These are phyloP conservation scores for Sinohyriopsis cumingii DNA, from an alignment of 2,888 invertebrate genomes.

Conservation along the genomic window DNA sequence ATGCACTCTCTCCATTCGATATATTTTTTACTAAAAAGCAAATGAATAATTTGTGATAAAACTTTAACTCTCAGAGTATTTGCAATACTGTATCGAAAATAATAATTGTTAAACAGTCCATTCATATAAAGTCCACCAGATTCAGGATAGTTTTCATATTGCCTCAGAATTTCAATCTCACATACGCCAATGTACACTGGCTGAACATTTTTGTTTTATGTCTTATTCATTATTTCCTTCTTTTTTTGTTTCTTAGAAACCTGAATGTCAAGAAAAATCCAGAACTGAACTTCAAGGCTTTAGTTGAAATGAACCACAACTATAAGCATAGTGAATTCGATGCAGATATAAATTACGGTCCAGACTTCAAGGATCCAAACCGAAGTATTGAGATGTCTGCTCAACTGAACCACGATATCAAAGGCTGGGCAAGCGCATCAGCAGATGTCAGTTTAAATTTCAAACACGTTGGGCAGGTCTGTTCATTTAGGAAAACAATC, in stretches of 20 bases:
- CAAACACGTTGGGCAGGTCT: not conserved
- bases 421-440: constrained; percentile 15
- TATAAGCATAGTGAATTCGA: constrained; percentile 34
- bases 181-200: too few relatives aligned
- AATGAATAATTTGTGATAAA: too few relatives aligned
- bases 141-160: too few relatives aligned
- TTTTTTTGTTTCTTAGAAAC: constrained; percentile 18
- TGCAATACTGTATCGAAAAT: too few relatives aligned
- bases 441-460: constrained; percentile 13
- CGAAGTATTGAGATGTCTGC: constrained; percentile 30
- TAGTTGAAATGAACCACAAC: constrained; percentile 36
- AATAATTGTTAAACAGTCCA: not conserved
- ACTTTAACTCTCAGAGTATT: too few relatives aligned
- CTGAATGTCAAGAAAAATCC: constrained; percentile 31
- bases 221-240: too few relatives aligned
- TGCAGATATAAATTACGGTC: constrained; percentile 38
- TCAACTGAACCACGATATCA: constrained; percentile 26
- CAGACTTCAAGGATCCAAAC: constrained; percentile 34
- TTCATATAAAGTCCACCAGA: not conserved
- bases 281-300: constrained; percentile 27
- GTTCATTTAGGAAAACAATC: too few relatives aligned
- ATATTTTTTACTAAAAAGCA: too few relatives aligned
- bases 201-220: too few relatives aligned
- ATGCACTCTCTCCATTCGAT: not conserved
- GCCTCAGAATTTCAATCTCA: too few relatives aligned